Evolutionary conservation across 2,888 invertebrate genomes (phyloP), one percentile per base, ranked within the genome.

Genomic region (Julus scandinavius): DNA sequence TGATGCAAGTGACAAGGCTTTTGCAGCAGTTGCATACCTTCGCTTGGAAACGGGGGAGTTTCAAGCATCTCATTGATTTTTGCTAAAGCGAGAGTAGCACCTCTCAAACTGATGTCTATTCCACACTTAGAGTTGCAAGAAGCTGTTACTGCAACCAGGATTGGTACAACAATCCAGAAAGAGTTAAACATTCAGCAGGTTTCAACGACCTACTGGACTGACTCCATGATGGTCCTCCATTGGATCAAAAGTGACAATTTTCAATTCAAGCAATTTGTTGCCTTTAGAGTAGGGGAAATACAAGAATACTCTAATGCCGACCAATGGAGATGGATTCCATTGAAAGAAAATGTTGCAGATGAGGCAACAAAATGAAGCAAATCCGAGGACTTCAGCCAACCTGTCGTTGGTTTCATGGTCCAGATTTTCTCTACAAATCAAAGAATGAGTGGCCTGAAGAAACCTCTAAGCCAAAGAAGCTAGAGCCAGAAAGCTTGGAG

Each of bases 221-320:
- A 54, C 13, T 54, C 13, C 17, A 54, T 63, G 13, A 90, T 89
- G 2, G 89, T 90, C 0, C 86, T 90, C 0, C 63, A 88, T 17
- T 90, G 90, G 90, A 20, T 90, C 0, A 38, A 88, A 20, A 86
- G 88, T 11, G 89, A 89, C 2, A 83, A 89, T 0, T 20, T 89
- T 5, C n/a, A 87, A 13, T 90, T 88, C 58, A 88, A 89, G 13
- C 83, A 86, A 0, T 90, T 90, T 83, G 90, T 90, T 9, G 88
- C 89, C 4, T 86, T 90, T 40, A 85, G 90, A 11, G 54, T 90
- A 17, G 90, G 89, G 13, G 90, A 90, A 49, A 90, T 90, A 15
- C 49, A 87, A 45, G 90, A 90, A 29, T 1, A 38, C 0, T 89
- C 89, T 0, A 87, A 88, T 3, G 83, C 63, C 0, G 38, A 17